These are phyloP conservation scores for Cephus pulcher DNA, from an alignment of 2,888 invertebrate genomes.

Conservation along the genomic window DNA sequence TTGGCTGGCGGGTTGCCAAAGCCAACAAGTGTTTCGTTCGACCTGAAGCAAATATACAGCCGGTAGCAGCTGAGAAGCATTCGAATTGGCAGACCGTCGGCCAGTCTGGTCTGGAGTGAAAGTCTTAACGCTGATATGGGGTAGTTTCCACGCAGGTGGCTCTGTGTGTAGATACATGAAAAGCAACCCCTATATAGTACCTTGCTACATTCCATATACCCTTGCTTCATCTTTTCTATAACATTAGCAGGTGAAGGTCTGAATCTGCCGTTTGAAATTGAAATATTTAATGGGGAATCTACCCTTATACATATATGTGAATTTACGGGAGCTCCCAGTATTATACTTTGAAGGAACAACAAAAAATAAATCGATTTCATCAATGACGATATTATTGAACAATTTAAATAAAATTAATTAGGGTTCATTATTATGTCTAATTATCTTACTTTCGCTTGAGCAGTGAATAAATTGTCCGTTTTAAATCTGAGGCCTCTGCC, in stretches of 20 bases:
- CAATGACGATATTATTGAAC: not conserved
- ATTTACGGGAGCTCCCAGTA: not conserved
- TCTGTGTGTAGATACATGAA: not conserved
- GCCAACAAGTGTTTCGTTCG: constrained; percentile 61
- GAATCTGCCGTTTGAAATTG: not conserved
- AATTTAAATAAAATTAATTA: not conserved
- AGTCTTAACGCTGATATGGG: not conserved
- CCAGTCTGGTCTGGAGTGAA: not conserved
- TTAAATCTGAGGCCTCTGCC: not conserved
- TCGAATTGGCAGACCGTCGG: not conserved
- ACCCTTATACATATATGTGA: not conserved
- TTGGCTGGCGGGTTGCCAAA: constrained; percentile 44
- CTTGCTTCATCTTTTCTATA: not conserved
- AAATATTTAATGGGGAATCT: not conserved
- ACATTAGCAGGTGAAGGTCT: not conserved
- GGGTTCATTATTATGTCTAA: not conserved
- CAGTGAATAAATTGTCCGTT: not conserved
- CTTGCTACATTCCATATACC: not conserved
- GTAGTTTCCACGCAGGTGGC: not conserved
- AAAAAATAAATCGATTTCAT: no score
- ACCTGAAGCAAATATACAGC: constrained; percentile 31
- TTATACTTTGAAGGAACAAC: not conserved
- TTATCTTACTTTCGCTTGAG: not conserved
- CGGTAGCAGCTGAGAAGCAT: not conserved
- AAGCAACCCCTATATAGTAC: not conserved